Base-by-base conservation (phyloP, 2,113 vertebrate genomes). In the Entelurus aequoreus region DNA sequence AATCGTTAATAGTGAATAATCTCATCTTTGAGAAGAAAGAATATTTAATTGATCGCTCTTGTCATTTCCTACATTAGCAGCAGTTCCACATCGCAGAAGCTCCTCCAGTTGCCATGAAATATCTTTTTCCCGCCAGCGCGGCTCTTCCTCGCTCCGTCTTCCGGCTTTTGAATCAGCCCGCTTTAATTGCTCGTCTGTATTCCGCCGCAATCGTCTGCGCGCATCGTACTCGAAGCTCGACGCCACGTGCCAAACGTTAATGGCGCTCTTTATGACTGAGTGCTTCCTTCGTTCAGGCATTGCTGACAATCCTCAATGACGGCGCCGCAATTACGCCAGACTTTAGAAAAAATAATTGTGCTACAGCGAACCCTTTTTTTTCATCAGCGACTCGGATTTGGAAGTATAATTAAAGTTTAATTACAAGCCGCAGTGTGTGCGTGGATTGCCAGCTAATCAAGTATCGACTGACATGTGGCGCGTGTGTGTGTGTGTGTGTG, bases 361-460 rank as follows among this genome's bases (percentile, higher is more conserved):
- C 47, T 37, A 1, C 62, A 57, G 50, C 75, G 72, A 78, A 68
- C 68, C 49, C 36, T 63, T 65, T 57, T 57, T 54, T 54, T 15
- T 3, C 14, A 44, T 40, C 4, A 61, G 63, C 57, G 5, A 73
- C 47, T 64, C 47, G 64, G 59, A 63, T 75, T 52, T 69, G 50
- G 63, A 75, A 57, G 58, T 54, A 19, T 15, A 75, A 46, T 74
- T 60, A 56, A 57, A 61, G 65, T 54, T 69, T 59, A 68, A 63
- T 67, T 62, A 46, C 49, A 74, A 37, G 16, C 36, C 38, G 46
- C 40, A 6, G 38, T 63, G 42, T 40, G 48, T 54, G 56, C 38
- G 14, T 37, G 9, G 47, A 53, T 62, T 36, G 54, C 64, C 47
- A 47, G 13, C 63, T 68, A 60, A 66, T 76, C 59, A 73, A 42